Evolutionary conservation across 1,140 invertebrate genomes (phyloP).

Genomic region (Cardiocondyla obscurior): DNA sequence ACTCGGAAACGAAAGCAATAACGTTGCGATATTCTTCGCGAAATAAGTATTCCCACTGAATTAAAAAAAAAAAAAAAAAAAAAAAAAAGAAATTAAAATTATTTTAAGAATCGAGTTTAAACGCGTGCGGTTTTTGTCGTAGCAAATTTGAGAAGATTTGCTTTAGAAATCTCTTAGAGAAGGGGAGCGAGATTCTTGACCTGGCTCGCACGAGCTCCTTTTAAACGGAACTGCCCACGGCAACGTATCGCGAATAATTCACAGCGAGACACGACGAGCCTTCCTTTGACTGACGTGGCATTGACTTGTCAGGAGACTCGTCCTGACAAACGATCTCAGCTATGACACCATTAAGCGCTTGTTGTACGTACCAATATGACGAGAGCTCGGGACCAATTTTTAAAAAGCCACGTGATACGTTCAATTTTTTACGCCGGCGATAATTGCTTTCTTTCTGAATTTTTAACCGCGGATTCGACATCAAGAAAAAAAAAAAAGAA

Average conservation of each 20-base stretch:
- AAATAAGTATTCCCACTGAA: too few species aligned
- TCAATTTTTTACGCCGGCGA: not conserved
- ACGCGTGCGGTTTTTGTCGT: not conserved
- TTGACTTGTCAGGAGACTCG: slow-evolving; percentile 66
- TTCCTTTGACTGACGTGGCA: slow-evolving; percentile 66
- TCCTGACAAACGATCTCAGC: slow-evolving; percentile 68
- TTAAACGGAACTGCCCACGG: slow-evolving; percentile 46
- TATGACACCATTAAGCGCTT: slow-evolving; percentile 58
- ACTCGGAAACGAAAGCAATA: not conserved
- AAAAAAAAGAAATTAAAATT: too few species aligned
- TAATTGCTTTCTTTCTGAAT: not conserved
- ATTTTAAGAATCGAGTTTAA: not conserved
- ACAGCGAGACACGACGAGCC: slow-evolving; percentile 56
- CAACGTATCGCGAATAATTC: slow-evolving; percentile 52
- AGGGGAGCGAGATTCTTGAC: slow-evolving; percentile 24
- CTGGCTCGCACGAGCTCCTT: slow-evolving; percentile 29
- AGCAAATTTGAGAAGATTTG: not conserved
- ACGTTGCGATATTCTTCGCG: not conserved
- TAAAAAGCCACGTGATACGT: not conserved
- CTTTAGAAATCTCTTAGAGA: slow-evolving; percentile 5
- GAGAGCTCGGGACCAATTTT: slow-evolving; percentile 41
- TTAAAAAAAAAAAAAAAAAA: too few species aligned
- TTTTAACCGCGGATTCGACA: not conserved
- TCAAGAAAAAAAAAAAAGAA: not conserved
- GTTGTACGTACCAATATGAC: not conserved